Percentiles rank a stretch among this genome's conserved stretches.
Conservation (phyloP, 2,797 vertebrate genomes). For the Masticophis lateralis region DNA sequence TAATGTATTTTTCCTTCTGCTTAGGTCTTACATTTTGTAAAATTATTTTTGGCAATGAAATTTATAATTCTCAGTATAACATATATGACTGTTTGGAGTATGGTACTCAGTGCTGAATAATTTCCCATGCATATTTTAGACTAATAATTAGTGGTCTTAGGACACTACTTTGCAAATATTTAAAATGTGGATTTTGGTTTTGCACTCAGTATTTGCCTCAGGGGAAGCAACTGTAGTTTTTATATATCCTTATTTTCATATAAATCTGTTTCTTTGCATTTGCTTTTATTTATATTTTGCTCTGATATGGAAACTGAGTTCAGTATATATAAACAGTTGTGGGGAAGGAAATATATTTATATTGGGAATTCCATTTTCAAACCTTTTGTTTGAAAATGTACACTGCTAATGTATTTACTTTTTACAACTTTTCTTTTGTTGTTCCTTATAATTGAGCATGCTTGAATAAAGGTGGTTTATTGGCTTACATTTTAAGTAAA, state of each 20-base stretch:
- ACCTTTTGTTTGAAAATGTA: background rate
- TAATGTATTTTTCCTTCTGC: background rate
- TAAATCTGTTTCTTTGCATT: background rate
- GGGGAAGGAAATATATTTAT: background rate
- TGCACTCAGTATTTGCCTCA: background rate
- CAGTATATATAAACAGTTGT: background rate
- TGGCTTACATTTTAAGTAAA: background rate
- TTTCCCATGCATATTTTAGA: background rate
- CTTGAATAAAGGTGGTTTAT: background rate
- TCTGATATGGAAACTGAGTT: slow-evolving; percentile 12
- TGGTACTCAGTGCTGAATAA: background rate
- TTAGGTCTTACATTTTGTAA: background rate
- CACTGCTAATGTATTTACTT: background rate
- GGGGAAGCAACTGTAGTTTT: background rate
- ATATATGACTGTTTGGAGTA: background rate
- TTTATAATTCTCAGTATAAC: background rate
- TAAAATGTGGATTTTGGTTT: background rate
- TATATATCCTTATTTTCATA: slow-evolving; percentile 14
- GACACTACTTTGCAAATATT: background rate
- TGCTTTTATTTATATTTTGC: background rate
- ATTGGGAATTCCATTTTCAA: background rate
- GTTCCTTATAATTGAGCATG: background rate
- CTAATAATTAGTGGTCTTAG: background rate
- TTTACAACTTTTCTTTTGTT: background rate
- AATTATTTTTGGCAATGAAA: background rate